Conservation (phyloP, 1,140 invertebrate species). For the Diorhabda carinulata region DNA sequence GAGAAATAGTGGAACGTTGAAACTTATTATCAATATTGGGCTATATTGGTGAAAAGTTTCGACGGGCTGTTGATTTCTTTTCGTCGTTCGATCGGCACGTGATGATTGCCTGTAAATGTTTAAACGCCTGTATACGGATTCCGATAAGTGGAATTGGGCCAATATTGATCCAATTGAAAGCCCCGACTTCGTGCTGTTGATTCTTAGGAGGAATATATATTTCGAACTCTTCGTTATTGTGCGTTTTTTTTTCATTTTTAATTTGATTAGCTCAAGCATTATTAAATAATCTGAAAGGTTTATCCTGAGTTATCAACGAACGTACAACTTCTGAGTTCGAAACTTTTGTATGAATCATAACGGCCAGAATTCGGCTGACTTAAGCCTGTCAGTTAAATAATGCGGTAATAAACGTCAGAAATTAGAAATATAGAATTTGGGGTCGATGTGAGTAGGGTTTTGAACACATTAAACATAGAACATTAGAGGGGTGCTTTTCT, state of each 20-base stretch:
- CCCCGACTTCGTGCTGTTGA: too few relatives aligned
- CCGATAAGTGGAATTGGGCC: background rate
- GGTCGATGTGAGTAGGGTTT: slow-evolving; percentile 17
- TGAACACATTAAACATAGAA: slow-evolving; percentile 25
- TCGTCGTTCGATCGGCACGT: background rate
- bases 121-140: background rate
- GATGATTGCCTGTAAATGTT: slow-evolving; percentile 2
- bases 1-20: background rate
- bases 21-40: background rate
- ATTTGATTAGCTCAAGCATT: too few relatives aligned
- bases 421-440: slow-evolving; percentile 34
- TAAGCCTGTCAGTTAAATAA: slow-evolving; percentile 27
- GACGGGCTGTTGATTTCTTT: background rate
- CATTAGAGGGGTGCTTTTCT: slow-evolving; percentile 24
- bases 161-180: background rate
- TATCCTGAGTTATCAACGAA: too few relatives aligned
- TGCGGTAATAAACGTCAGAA: slow-evolving; percentile 35
- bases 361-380: slow-evolving; percentile 21
- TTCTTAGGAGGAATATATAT: too few relatives aligned
- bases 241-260: too few relatives aligned
- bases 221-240: too few relatives aligned
- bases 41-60: background rate
- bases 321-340: too few relatives aligned
- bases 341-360: slow-evolving; percentile 29
- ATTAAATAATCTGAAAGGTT: too few relatives aligned